Evolutionary conservation across 2,113 vertebrate genomes (phyloP).

Genomic region (Stercorarius parasiticus): DNA sequence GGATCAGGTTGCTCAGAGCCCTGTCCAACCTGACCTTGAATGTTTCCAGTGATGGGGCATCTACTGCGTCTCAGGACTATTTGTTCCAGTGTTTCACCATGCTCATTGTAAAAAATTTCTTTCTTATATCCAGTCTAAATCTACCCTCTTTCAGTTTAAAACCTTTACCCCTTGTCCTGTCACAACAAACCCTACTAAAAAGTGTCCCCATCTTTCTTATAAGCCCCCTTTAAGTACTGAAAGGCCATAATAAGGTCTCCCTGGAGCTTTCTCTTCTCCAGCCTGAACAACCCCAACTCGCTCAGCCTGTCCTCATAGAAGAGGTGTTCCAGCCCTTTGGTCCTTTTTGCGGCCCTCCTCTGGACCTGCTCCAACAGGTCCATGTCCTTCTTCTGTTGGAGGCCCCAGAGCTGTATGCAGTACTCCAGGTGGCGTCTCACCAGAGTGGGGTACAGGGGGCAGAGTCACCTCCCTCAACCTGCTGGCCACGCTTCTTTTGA

Average conservation of each 20-base stretch:
- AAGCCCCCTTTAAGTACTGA: neutral
- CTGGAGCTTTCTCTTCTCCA: neutral
- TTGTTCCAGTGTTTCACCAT: neutral
- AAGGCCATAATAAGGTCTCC: neutral
- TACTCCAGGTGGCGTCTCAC: neutral
- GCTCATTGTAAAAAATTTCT: neutral
- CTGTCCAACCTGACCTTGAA: neutral
- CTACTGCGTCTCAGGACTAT: neutral
- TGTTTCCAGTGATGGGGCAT: neutral
- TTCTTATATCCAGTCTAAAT: neutral
- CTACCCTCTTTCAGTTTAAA: neutral
- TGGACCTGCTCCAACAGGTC: neutral
- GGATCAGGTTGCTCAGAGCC: neutral
- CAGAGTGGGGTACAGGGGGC: neutral
- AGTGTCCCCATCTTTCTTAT: neutral
- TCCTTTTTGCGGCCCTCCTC: neutral
- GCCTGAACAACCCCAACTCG: neutral
- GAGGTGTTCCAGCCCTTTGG: neutral
- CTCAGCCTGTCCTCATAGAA: neutral
- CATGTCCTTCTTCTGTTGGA: neutral
- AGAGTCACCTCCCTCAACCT: neutral
- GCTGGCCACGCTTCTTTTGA: neutral
- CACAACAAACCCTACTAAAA: neutral
- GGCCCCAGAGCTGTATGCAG: neutral
- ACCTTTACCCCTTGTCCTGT: neutral